Conservation (phyloP, 2,888 invertebrate species). For the Malthinus seriepunctatus region DNA sequence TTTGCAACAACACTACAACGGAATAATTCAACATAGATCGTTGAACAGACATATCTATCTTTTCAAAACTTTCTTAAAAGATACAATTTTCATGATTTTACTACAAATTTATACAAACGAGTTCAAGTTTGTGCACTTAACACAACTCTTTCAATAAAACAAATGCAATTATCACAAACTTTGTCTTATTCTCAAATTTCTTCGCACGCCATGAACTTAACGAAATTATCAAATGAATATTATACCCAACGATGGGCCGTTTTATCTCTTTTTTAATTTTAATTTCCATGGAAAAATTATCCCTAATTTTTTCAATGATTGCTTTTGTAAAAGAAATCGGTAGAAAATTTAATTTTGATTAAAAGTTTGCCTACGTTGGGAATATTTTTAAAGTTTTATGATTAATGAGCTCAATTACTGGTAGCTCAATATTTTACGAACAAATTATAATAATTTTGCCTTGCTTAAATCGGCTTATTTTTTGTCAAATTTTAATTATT, state of each 20-base stretch:
- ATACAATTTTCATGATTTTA: slow-evolving; percentile 24
- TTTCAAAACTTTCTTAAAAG: slow-evolving; percentile 15
- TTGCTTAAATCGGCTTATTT: too few species aligned
- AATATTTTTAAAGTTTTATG: too few species aligned
- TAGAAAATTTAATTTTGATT: too few species aligned
- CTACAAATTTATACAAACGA: slow-evolving; percentile 26
- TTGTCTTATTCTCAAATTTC: slow-evolving; percentile 14
- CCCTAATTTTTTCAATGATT: too few species aligned
- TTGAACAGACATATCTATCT: slow-evolving; percentile 17
- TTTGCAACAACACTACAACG: slow-evolving; percentile 1
- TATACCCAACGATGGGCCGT: not conserved
- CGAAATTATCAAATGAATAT: slow-evolving; percentile 13
- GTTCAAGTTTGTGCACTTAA: slow-evolving; percentile 27
- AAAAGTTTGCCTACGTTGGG: too few species aligned
- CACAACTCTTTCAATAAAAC: slow-evolving; percentile 37
- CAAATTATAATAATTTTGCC: too few species aligned
- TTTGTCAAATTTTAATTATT: too few species aligned
- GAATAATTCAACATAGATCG: slow-evolving; percentile 10
- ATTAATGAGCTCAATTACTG: too few species aligned
- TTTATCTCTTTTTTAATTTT: not conserved
- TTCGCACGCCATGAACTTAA: slow-evolving; percentile 23
- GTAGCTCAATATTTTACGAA: too few species aligned
- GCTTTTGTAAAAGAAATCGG: too few species aligned
- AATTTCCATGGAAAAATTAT: too few species aligned
- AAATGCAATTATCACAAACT: slow-evolving; percentile 35